Evolutionary conservation across 2,113 vertebrate genomes (phyloP).

Genomic region (Uria lomvia): DNA sequence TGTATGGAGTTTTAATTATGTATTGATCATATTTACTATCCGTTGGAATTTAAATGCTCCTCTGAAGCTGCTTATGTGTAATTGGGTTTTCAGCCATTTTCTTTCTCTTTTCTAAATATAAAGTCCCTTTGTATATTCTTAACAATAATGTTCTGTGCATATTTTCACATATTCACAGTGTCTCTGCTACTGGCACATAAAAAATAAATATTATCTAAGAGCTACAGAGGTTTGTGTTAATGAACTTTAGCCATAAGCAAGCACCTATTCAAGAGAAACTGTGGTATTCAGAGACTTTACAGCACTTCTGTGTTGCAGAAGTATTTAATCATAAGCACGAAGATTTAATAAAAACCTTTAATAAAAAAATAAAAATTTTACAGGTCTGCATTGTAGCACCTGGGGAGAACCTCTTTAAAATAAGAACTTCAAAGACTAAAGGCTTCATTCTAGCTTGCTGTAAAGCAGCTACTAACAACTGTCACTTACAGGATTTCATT

Average conservation of each 20-base stretch:
- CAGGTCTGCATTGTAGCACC: not conserved
- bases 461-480: not conserved
- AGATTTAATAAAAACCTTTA: not conserved
- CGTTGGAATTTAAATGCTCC: not conserved
- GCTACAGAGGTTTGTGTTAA: not conserved
- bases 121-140: not conserved
- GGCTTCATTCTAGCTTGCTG: not conserved
- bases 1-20: fast-evolving
- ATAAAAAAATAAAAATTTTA: not conserved
- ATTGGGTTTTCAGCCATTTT: not conserved
- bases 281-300: not conserved
- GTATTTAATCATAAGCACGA: not conserved
- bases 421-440: not conserved
- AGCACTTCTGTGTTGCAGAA: not conserved
- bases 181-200: not conserved
- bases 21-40: not conserved
- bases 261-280: not conserved
- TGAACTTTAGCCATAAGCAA: not conserved
- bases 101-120: not conserved
- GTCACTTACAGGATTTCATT: not conserved
- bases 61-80: not conserved
- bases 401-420: not conserved
- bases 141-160: not conserved
- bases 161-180: not conserved
- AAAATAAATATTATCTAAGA: not conserved